Evolutionary conservation across 1,140 invertebrate genomes (phyloP).

Genomic region (Bombus breviceps): DNA sequence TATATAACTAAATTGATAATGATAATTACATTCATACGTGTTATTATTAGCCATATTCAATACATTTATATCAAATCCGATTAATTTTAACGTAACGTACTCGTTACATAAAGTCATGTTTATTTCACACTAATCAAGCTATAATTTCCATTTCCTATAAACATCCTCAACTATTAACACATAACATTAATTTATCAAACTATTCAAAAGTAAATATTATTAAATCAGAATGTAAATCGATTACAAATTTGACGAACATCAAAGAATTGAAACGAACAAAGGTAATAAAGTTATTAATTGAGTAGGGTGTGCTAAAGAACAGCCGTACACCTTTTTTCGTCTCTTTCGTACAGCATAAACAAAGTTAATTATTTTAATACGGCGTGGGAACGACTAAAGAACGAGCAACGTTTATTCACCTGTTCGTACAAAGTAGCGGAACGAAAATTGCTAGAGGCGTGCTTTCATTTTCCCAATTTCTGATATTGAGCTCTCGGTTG

Average conservation of each 20-base stretch:
- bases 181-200: no score
- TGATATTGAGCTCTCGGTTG: conserved; percentile 1
- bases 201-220: no score
- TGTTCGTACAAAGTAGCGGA: background rate
- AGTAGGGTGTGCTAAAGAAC: no score
- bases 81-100: background rate
- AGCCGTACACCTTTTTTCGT: no score
- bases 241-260: no score
- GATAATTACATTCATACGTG: background rate
- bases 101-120: background rate
- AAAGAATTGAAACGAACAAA: no score
- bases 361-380: background rate
- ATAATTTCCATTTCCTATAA: no score
- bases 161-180: no score
- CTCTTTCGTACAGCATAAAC: background rate
- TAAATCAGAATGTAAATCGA: no score
- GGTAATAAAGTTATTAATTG: no score
- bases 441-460: background rate
- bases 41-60: no score
- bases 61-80: background rate
- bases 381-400: no score
- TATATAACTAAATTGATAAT: background rate
- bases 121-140: background rate
- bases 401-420: background rate
- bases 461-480: background rate